phyloP scores from a whole-genome alignment of 2,888 invertebrate genomes.

The Netelia inedita region DNA sequence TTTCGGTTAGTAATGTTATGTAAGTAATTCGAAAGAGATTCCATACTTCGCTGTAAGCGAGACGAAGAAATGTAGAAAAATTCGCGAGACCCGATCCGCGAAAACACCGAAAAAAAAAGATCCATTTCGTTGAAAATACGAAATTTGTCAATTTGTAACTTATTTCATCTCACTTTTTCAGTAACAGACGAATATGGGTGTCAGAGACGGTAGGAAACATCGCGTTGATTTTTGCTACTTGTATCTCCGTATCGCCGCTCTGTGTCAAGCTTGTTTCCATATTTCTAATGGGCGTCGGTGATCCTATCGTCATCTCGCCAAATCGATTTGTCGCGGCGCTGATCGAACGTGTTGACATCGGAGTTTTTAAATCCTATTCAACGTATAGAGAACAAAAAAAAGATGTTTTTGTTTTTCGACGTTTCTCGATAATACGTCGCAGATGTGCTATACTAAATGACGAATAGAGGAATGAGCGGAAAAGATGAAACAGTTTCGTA shows the following conservation, averaged over 20 bases:
- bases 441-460: background rate
- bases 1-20: background rate
- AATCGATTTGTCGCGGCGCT: conserved; percentile 82
- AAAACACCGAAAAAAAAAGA: background rate
- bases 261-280: conserved; percentile 88
- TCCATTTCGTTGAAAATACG: background rate
- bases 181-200: conserved; percentile 93
- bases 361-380: conserved; percentile 83
- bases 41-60: background rate
- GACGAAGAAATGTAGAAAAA: background rate
- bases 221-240: conserved; percentile 92
- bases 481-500: conserved; percentile 11
- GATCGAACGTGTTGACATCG: conserved; percentile 81
- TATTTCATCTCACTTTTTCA: conserved; percentile 92
- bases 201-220: conserved; percentile 97
- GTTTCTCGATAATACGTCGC: background rate
- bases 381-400: conserved; percentile 40
- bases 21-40: background rate
- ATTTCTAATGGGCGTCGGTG: conserved; percentile 82
- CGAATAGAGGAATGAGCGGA: background rate
- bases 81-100: background rate
- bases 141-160: conserved; percentile 32
- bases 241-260: conserved; percentile 89
- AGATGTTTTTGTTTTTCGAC: conserved; percentile 1
- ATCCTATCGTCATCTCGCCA: conserved; percentile 83